Conservation (phyloP, 1,140 invertebrate genomes). For the Elysia chlorotica region DNA sequence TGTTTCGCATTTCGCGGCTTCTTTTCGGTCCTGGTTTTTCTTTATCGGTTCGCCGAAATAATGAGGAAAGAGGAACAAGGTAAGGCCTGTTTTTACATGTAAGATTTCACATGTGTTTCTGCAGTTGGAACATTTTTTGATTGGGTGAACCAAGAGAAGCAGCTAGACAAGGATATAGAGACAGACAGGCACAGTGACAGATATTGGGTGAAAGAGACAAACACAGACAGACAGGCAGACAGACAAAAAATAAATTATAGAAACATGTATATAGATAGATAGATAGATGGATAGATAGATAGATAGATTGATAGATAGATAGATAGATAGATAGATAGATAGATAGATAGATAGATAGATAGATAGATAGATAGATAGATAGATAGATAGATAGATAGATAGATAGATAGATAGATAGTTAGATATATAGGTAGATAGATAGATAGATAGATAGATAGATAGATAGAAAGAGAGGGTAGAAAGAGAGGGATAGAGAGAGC, state of each 20-base stretch:
- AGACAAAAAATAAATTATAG: not conserved
- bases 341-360: not conserved
- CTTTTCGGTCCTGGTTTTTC: too few relatives aligned
- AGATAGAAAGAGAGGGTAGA: not conserved
- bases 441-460: not conserved
- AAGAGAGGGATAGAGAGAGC: not conserved
- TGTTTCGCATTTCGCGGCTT: too few relatives aligned
- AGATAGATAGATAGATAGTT: not conserved
- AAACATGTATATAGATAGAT: not conserved
- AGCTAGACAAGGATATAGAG: too few relatives aligned
- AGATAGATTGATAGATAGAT: not conserved
- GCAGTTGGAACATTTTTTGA: too few relatives aligned
- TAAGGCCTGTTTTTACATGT: too few relatives aligned
- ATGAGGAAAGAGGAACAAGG: too few relatives aligned
- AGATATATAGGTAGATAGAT: not conserved
- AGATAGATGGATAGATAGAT: not conserved
- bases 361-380: not conserved
- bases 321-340: not conserved
- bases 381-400: slow-evolving; percentile 1
- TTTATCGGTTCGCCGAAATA: too few relatives aligned
- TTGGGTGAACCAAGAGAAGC: too few relatives aligned
- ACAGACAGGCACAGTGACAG: not conserved
- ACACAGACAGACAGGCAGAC: not conserved
- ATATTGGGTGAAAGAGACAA: not conserved
- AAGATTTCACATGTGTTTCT: too few relatives aligned